Base-by-base conservation (phyloP, 53 echinoderm and acorn worm species). In the Actinopyga echinites region DNA sequence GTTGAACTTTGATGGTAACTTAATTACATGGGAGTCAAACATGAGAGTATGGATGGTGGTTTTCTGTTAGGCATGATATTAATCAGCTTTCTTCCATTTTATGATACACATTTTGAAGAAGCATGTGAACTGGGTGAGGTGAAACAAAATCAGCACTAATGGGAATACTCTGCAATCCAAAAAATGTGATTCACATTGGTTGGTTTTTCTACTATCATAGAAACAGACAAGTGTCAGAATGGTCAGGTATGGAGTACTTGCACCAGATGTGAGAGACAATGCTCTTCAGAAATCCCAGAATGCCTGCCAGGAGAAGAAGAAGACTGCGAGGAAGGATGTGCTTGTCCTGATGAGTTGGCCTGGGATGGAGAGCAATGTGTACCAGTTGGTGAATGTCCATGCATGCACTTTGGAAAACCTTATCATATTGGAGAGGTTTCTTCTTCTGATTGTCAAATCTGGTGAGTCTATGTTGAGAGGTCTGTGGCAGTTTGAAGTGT, bases 201-300 rank as follows among this genome's bases (percentile, higher is more conserved):
- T n/a, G n/a, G n/a, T n/a, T n/a, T 4, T 49, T 15, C 0, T 49
- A 13, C 15, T 6, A 49, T 15, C 17, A 49, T n/a, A 86, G 89
- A 62, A 24, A 82, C 78, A n/a, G 71, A 84, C 65, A 87, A 83
- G 55, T 94, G 96, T 62, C 37, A 81, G 22, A 68, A 45, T 3
- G 94, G 90, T 8, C 87, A 88, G 69, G 79, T 79, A 10, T 96
- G 96, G 96, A 65, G 83, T 8, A 24, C 37, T 15, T 94, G 94
- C 54, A 67, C 59, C 82, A 53, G 77, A 21, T 77, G 77, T 56
- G 30, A 77, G 0, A 53, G 56, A 31, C 19, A 28, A 55, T 77
- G 77, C 20, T 53, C 55, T 30, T 29, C 33, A 24, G 25, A 24
- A 56, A 49, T 30, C 10, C 77, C 77, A 3, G 56, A 23, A 20